Conservation (phyloP, 2,888 invertebrate species). For the Anthrax anthrax region DNA sequence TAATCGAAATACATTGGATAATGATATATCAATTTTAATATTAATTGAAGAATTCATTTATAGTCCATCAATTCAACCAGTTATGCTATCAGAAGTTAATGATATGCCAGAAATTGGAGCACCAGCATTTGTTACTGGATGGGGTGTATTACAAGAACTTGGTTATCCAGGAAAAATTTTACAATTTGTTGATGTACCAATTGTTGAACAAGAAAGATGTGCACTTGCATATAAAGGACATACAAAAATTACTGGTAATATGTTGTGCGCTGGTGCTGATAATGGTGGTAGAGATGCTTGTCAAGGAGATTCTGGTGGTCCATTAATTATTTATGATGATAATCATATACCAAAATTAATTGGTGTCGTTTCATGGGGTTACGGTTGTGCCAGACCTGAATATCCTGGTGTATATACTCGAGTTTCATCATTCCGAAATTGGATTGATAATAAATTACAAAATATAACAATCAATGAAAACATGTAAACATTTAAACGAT, state of each 20-base stretch:
- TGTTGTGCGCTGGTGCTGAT: constrained; percentile 3
- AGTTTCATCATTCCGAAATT: neutral
- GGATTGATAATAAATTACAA: neutral
- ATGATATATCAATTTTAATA: constrained; percentile 39
- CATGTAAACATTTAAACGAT: no score
- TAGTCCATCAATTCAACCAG: constrained; percentile 24
- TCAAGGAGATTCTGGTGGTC: constrained; percentile 6
- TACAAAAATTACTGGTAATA: constrained; percentile 5
- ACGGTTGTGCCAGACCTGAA: constrained; percentile 2
- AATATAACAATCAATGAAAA: no score
- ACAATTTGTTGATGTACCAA: neutral
- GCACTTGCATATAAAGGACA: neutral
- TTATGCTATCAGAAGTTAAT: constrained; percentile 19
- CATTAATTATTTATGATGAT: neutral
- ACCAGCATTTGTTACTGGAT: constrained; percentile 7
- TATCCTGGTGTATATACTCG: constrained; percentile 2
- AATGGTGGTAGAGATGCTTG: constrained; percentile 4
- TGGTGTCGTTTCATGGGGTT: constrained; percentile 4
- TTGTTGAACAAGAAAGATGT: neutral
- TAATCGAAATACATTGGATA: constrained; percentile 32
- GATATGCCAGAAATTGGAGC: neutral
- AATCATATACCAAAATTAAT: neutral
- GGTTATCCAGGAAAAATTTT: constrained; percentile 14
- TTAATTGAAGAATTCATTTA: constrained; percentile 32
- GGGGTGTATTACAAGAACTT: constrained; percentile 15